Percentiles rank a stretch among this genome's conserved stretches.
phyloP scores from a whole-genome alignment of 2,797 vertebrate species.

The Tympanoctomys barrerae region DNA sequence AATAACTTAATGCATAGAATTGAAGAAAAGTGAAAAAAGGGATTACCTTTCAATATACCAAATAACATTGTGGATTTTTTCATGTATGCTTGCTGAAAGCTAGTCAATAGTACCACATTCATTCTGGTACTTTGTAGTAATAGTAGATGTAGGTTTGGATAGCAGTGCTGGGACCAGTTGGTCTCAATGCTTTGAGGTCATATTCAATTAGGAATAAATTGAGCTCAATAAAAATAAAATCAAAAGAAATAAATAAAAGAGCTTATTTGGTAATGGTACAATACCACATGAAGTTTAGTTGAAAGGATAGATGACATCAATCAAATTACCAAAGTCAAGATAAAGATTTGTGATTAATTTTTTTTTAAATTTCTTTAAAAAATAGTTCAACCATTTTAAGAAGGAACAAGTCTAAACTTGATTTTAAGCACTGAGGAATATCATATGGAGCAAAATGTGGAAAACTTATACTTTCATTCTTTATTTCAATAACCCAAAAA shows the following conservation, averaged over 20 bases:
- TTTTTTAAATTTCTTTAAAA: not conserved
- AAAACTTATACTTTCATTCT: not conserved
- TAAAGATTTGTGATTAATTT: not conserved
- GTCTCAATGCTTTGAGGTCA: not conserved
- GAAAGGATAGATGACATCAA: not conserved
- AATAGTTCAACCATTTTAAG: not conserved
- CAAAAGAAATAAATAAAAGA: slow-evolving; percentile 3
- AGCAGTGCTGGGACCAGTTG: not conserved
- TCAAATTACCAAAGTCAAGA: slow-evolving; percentile 21
- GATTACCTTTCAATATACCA: not conserved
- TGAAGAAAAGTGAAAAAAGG: not conserved
- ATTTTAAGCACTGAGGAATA: not conserved
- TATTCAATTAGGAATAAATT: slow-evolving; percentile 13
- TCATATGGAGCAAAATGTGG: not conserved
- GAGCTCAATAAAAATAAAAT: not conserved
- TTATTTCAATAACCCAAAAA: not conserved
- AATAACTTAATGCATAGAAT: not conserved
- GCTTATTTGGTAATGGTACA: not conserved
- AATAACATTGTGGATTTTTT: not conserved
- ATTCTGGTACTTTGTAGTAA: not conserved
- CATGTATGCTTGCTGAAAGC: not conserved
- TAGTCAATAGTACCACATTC: not conserved
- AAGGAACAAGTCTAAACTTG: not conserved
- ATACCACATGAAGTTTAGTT: not conserved
- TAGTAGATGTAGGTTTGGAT: not conserved